Evolutionary conservation across 2,113 vertebrate species (phyloP).

Genomic region (Pteropus alecto): DNA sequence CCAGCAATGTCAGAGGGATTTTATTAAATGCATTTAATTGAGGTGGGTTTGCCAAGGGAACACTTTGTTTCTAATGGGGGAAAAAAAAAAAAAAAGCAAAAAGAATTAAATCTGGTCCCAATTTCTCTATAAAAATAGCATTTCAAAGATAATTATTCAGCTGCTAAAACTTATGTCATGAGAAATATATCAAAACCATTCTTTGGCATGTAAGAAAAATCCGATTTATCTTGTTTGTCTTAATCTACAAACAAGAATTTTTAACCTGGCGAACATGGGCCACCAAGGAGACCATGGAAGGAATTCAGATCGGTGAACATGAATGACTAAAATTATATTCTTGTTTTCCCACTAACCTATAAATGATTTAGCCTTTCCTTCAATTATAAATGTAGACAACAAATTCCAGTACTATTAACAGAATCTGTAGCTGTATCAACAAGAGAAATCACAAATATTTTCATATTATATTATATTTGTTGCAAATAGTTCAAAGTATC

Average conservation of each 20-base stretch:
- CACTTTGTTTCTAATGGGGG: neutral
- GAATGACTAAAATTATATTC: neutral
- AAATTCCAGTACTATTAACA: neutral
- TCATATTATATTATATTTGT: neutral
- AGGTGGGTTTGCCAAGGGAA: neutral
- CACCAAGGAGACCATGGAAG: neutral
- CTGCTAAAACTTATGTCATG: neutral
- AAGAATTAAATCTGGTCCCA: neutral
- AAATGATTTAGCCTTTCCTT: neutral
- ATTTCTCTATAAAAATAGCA: neutral
- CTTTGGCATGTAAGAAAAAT: neutral
- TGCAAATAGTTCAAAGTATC: neutral
- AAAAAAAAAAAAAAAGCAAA: neutral
- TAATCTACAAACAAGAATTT: neutral
- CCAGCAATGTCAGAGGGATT: neutral
- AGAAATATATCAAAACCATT: slow-evolving; percentile 2
- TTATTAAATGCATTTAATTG: neutral
- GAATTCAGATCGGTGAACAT: neutral
- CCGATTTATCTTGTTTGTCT: neutral
- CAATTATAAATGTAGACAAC: neutral
- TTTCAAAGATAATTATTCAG: neutral
- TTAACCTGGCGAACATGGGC: neutral
- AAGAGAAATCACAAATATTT: neutral
- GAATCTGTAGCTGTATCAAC: neutral
- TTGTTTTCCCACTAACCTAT: neutral